Conservation (phyloP, 30 jellyfish, hydroid and myxozoan species). For the Haliclystus octoradiatus region DNA sequence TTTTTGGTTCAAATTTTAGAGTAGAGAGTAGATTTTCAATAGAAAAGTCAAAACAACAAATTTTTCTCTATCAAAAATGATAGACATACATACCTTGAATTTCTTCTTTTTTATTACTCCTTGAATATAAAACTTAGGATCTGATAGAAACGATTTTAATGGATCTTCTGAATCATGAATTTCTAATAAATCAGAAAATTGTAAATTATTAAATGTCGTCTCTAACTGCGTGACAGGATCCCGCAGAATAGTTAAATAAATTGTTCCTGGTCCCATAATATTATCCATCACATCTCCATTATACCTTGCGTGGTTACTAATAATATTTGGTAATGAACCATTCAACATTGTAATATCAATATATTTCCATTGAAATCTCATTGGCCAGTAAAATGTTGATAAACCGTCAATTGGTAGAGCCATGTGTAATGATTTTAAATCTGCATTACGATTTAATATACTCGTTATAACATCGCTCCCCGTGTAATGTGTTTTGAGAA, state of each 20-base stretch:
- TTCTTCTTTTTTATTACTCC: conserved; percentile 62
- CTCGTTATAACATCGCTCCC: conserved; percentile 97
- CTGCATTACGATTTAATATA: conserved; percentile 88
- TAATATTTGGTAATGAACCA: conserved; percentile 90
- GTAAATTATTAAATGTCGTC: conserved; percentile 72
- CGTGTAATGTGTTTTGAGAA: conserved; percentile 89
- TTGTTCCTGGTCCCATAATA: conserved; percentile 85
- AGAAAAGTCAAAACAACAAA: too few relatives aligned
- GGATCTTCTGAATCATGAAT: conserved; percentile 42
- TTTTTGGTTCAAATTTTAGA: too few relatives aligned
- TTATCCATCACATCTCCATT: conserved; percentile 98
- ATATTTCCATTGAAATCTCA: conserved; percentile 97
- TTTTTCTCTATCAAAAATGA: too few relatives aligned
- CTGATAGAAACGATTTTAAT: conserved; percentile 49
- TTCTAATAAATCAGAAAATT: conserved; percentile 65
- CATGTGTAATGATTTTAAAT: conserved; percentile 61
- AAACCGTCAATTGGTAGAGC: conserved; percentile 98
- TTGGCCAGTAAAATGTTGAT: conserved; percentile 96
- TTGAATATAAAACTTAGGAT: conserved; percentile 87
- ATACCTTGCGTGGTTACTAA: conserved; percentile 91
- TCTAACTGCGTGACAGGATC: conserved; percentile 90
- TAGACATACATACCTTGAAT: conserved; percentile 80
- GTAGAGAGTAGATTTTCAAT: too few relatives aligned
- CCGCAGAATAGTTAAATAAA: conserved; percentile 72
- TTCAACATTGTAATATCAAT: conserved; percentile 81